phyloP scores from a whole-genome alignment of 2,888 invertebrate species.

The Epinotia ramella region DNA sequence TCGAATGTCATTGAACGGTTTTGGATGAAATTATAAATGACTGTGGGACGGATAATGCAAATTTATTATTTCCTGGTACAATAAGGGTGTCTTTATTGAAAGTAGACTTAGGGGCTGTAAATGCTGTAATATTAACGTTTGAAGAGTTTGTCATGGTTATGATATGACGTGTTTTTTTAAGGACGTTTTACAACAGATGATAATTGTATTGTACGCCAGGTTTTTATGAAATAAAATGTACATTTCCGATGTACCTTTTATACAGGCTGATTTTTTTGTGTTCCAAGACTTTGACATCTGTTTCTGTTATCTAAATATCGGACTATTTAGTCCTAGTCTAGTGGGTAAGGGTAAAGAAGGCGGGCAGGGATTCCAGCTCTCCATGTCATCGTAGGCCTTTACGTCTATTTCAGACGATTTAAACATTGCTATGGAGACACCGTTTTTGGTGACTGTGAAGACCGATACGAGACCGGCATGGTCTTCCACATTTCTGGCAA shows the following conservation, averaged over 20 bases:
- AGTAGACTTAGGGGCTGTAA: neutral
- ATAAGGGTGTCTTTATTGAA: conserved; percentile 18
- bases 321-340: no score
- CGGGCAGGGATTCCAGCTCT: no score
- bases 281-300: neutral
- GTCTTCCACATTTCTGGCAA: no score
- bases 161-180: neutral
- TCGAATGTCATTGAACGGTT: neutral
- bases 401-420: no score
- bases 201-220: no score
- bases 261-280: neutral
- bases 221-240: neutral
- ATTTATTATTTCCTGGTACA: conserved; percentile 34
- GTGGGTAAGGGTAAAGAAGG: no score
- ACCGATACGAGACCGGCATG: no score
- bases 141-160: neutral
- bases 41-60: conserved; percentile 16
- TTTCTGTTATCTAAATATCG: no score
- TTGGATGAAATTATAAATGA: conserved; percentile 5
- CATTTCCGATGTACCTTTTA: neutral
- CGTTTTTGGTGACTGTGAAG: no score
- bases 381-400: no score
- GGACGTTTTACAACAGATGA: neutral
- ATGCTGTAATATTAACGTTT: neutral
- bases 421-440: no score